These are phyloP conservation scores for Oikopleura dioica DNA, from an alignment of 23 tunicate genomes.

Conservation along the genomic window DNA sequence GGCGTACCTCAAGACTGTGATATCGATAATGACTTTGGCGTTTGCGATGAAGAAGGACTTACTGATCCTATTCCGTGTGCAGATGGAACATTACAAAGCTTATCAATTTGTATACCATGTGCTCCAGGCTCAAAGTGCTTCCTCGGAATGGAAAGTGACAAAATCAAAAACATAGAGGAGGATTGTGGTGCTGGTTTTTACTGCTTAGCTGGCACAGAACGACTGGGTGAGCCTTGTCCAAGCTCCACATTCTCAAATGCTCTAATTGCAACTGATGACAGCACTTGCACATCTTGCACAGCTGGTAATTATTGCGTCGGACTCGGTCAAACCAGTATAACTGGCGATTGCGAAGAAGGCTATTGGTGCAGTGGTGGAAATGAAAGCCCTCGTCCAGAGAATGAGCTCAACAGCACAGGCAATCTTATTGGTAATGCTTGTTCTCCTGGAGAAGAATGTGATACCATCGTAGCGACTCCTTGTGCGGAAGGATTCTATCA, in stretches of 20 bases:
- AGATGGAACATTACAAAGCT: conserved; percentile 38
- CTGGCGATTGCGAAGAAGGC: conserved; percentile 59
- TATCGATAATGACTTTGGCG: neutral
- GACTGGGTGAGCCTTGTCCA: conserved; percentile 24
- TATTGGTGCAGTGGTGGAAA: conserved; percentile 50
- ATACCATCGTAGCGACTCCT: conserved; percentile 14
- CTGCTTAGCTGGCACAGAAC: conserved; percentile 16
- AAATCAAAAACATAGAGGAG: neutral
- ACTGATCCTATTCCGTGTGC: conserved; percentile 35
- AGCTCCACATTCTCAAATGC: conserved; percentile 27
- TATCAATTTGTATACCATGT: neutral
- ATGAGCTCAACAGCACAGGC: neutral
- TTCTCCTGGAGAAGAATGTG: conserved; percentile 39
- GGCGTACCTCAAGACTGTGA: neutral
- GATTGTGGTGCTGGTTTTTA: conserved; percentile 34
- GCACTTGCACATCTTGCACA: conserved; percentile 48
- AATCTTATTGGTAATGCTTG: conserved; percentile 19
- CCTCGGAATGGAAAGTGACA: neutral
- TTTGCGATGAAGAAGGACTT: conserved; percentile 20
- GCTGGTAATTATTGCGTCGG: conserved; percentile 54
- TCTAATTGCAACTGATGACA: conserved; percentile 9
- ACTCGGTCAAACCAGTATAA: conserved; percentile 26
- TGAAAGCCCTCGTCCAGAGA: neutral
- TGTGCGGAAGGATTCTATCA: conserved; percentile 57
- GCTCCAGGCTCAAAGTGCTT: neutral